Percentiles rank a stretch among this genome's conserved stretches.
These are phyloP conservation scores for Serinus canaria DNA, from an alignment of 2,113 vertebrate genomes.

Conservation along the genomic window DNA sequence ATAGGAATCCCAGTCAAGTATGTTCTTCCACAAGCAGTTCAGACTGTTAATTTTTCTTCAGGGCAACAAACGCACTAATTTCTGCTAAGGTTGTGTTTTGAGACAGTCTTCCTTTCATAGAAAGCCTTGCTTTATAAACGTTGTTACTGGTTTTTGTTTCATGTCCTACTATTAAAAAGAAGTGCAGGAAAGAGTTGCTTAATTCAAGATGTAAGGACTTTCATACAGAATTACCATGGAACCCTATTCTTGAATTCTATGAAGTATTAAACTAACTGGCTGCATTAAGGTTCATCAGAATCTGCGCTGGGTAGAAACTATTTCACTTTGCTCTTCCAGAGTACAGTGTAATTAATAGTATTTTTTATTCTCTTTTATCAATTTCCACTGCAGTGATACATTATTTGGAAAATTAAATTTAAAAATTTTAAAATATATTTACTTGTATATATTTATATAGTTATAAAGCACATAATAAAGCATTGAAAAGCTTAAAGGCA, in stretches of 20 bases:
- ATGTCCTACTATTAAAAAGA: neutral
- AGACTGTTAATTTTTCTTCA: neutral
- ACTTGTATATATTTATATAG: constrained; percentile 50
- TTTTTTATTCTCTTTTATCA: constrained; percentile 77
- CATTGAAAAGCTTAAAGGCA: neutral
- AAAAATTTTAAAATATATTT: constrained; percentile 87
- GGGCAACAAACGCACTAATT: neutral
- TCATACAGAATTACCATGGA: neutral
- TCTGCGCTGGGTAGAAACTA: neutral
- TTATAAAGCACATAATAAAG: constrained; percentile 40
- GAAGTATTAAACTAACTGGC: neutral
- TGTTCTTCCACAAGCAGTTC: neutral
- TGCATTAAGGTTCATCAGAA: neutral
- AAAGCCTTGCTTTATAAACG: neutral
- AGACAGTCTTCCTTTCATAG: neutral
- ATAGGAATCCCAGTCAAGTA: neutral
- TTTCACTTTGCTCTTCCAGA: neutral
- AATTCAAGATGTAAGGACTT: neutral
- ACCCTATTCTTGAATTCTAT: neutral
- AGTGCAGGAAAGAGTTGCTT: neutral
- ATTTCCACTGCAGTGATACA: constrained; percentile 76
- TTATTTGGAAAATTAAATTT: constrained; percentile 78
- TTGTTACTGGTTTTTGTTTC: neutral
- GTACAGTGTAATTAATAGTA: neutral
- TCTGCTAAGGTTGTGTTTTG: neutral